phyloP scores from a whole-genome alignment of 2,797 vertebrate genomes.

The Onychomys leucogaster region DNA sequence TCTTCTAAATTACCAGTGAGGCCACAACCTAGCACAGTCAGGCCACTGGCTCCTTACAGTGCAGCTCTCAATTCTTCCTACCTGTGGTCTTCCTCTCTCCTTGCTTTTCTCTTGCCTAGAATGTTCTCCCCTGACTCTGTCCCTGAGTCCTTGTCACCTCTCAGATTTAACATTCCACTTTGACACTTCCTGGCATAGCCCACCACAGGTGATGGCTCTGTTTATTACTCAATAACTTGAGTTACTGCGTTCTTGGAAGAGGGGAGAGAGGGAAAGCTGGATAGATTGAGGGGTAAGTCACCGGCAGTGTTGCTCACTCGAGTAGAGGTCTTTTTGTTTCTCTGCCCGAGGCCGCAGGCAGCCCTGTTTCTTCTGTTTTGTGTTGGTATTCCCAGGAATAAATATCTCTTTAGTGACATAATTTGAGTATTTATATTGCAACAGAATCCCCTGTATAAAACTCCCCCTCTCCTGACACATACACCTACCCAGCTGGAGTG shows the following conservation, averaged over 20 bases:
- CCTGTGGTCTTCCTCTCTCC: neutral
- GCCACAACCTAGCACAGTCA: rapidly evolving
- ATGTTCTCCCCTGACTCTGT: neutral
- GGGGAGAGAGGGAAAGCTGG: no score
- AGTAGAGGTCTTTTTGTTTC: neutral
- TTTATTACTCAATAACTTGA: neutral
- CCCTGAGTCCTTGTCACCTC: neutral
- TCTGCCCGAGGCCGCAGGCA: neutral
- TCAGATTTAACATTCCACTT: neutral
- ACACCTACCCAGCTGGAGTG: neutral
- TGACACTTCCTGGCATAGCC: neutral
- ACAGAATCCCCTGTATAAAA: neutral
- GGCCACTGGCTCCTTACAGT: neutral
- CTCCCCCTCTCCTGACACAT: neutral
- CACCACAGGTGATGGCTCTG: neutral
- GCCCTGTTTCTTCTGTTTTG: neutral
- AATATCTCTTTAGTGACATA: neutral
- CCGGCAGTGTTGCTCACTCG: neutral
- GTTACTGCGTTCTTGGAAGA: neutral
- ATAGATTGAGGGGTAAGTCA: neutral
- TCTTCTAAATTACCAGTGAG: rapidly evolving
- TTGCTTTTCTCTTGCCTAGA: neutral
- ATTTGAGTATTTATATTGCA: neutral
- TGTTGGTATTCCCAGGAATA: neutral
- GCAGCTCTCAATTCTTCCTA: rapidly evolving